Conservation (phyloP, 2,797 vertebrate species). For the Zalophus californianus region DNA sequence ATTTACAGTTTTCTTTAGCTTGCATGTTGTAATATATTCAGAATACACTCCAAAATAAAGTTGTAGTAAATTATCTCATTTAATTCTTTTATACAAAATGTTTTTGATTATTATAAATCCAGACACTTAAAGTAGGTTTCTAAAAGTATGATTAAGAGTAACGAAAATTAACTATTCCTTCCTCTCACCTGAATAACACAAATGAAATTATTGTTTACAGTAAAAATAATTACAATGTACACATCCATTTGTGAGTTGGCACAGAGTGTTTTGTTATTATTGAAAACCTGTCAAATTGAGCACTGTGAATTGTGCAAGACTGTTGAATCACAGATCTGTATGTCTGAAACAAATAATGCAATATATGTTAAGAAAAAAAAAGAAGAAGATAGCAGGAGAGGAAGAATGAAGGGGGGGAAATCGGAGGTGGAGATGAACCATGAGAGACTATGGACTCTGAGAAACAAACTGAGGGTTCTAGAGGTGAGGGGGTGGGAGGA, state of each 20-base stretch:
- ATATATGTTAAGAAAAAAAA: too few relatives aligned
- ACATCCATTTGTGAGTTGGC: not conserved
- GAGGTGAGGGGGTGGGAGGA: too few relatives aligned
- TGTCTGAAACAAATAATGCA: too few relatives aligned
- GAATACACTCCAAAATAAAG: conserved; percentile 8
- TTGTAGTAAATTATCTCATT: not conserved
- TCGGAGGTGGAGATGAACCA: too few relatives aligned
- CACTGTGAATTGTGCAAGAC: too few relatives aligned
- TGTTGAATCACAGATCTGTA: too few relatives aligned
- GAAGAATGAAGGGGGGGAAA: too few relatives aligned
- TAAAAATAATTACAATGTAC: not conserved
- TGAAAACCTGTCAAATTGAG: not conserved
- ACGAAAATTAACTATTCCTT: not conserved
- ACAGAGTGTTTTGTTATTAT: not conserved
- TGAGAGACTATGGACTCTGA: too few relatives aligned
- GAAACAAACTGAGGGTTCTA: too few relatives aligned
- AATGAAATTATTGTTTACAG: not conserved
- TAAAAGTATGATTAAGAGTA: not conserved
- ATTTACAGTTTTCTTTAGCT: not conserved
- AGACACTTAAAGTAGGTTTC: not conserved
- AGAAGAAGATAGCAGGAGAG: too few relatives aligned
- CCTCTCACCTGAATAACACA: not conserved
- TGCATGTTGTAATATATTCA: conserved; percentile 46
- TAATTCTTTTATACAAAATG: conserved; percentile 20
- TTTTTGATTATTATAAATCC: conserved; percentile 4